Evolutionary conservation across 2,797 vertebrate species (phyloP), one percentile per base, ranked within the genome.

Genomic region (Schizopygopsis pylzovi): DNA sequence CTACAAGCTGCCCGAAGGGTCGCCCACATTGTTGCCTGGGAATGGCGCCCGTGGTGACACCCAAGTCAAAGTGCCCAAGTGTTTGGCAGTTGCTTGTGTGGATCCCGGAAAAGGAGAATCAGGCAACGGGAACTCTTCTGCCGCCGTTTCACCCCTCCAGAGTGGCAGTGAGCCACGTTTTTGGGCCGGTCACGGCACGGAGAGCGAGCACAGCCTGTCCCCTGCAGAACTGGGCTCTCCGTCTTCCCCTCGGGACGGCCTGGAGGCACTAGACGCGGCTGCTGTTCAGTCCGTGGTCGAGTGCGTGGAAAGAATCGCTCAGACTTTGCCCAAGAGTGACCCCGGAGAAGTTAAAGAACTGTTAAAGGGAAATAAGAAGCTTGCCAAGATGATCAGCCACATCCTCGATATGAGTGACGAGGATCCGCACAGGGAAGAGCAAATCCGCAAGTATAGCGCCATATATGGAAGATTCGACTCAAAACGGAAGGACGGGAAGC

Each of bases 391-490:
- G 98, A 97, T 99, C 5, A 97, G 98, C 49, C 98, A 99, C 94
- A 99, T 99, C 94, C 98, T 99, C 59, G 98, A 99, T 41, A 96
- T 99, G 97, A 94, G 93, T 6, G 97, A 99, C 0, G 97, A 97
- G 1, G 98, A 99, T 87, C 98, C 97, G 0, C 97, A 96, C 73
- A 94, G 96, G 88, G 97, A 98, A 91, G 98, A 99, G 87, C 98
- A 99, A 92, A 97, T 99, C 67, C 96, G 98, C 28, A 99, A 99
- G 90, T 99, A 98, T 92, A 99, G 98, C 89, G 98, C 98, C 92
- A 99, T 99, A 93, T 99, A 99, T 33, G 98, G 98, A 45, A 95
- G 98, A 59, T 99, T 99, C 70, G 98, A 99, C 94, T 99, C 98
- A 0, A 99, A 99, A 95, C 95, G 98, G 86, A 96, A 98, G 91